Evolutionary conservation across 2,888 invertebrate genomes (phyloP), one percentile per base, ranked within the genome.

Genomic region (Chymomyza procnemis): DNA sequence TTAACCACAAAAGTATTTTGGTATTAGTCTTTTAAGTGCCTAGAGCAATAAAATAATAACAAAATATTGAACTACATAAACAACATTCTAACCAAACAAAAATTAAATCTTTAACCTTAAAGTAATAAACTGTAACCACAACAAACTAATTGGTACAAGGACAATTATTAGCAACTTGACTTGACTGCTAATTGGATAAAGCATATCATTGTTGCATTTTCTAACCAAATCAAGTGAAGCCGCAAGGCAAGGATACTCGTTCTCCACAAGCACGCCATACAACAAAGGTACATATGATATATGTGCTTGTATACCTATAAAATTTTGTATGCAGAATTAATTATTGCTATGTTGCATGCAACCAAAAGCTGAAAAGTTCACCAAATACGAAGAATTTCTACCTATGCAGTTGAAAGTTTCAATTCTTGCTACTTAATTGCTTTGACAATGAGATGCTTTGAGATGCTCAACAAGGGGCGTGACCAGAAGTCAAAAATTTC

Each of bases 171-270:
- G 19, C 46, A 56, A 41, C 60, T 21, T 54, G n/a, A 63, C 76
- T 61, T 50, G 65, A 54, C 61, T 66, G 67, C 82, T 81, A 78
- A 78, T 78, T 78, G 81, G 74, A 82, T 74, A 61, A 64, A 66
- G 74, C 67, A 50, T 61, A 78, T 72, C 78, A 65, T 69, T 66
- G 78, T 67, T 73, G 71, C 63, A 74, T 75, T 75, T 67, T 67
- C 61, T 65, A 71, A 66, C 50, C 66, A 54, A 70, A 73, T 80
- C 73, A 70, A 78, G 73, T 76, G 62, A 62, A 66, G 69, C 80
- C 80, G 66, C 77, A 80, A 78, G 61, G 64, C 55, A 64, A 71
- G 68, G 62, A 46, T 26, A 46, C 47, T 48, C 55, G 18, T 52
- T n/a, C 16, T 21, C 26, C 3, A 41, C 12, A 57, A 12, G 41